phyloP scores from a whole-genome alignment of 2,113 vertebrate genomes.

The Cercopithecus mona region DNA sequence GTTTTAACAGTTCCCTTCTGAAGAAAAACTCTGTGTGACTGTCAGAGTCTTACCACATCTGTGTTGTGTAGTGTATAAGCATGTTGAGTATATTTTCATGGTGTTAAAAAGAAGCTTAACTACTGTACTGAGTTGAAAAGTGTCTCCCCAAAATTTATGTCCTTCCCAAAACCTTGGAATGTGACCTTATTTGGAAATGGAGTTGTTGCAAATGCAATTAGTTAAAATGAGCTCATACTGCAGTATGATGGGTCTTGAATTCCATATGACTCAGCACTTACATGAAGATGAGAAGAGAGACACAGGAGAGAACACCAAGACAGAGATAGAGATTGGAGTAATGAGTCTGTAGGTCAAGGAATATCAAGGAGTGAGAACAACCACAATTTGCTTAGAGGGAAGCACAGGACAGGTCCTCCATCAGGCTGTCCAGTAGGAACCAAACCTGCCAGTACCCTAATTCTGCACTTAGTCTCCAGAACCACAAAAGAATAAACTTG shows the following conservation, averaged over 20 bases:
- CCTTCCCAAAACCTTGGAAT: background rate
- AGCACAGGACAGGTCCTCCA: too few species aligned
- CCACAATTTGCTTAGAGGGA: background rate
- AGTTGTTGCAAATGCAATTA: background rate
- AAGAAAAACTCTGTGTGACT: background rate
- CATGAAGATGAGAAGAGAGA: background rate
- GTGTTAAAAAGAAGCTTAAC: background rate
- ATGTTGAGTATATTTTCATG: background rate
- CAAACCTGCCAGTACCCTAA: background rate
- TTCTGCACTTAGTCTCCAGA: background rate
- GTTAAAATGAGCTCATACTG: background rate
- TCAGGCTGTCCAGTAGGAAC: background rate
- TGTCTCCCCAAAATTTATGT: background rate
- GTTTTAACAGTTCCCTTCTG: background rate
- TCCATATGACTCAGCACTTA: background rate
- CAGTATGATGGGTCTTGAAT: background rate
- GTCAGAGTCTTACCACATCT: background rate
- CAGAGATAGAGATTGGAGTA: background rate
- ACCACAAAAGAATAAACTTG: background rate
- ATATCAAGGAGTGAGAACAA: too few species aligned
- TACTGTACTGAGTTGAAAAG: background rate
- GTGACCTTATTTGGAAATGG: background rate
- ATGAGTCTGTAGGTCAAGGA: background rate
- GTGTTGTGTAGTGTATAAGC: fast-evolving
- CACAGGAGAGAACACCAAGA: background rate